These are phyloP conservation scores for Reinhardtius hippoglossoides DNA, from an alignment of 2,113 vertebrate genomes.

Conservation along the genomic window DNA sequence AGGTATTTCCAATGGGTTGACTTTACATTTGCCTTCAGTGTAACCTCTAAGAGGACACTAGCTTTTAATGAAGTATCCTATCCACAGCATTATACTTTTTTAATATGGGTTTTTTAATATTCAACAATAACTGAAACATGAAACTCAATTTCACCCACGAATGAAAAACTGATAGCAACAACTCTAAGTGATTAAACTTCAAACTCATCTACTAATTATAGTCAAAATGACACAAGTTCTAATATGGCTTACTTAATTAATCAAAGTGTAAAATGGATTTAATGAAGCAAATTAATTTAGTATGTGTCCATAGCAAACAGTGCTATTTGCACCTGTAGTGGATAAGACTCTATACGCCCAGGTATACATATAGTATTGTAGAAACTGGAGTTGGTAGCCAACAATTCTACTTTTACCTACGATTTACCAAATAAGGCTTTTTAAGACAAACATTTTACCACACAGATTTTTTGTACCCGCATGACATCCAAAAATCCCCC, in stretches of 20 bases:
- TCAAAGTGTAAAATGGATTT: too few relatives aligned
- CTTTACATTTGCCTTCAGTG: neutral
- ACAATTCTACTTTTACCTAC: too few relatives aligned
- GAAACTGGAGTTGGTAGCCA: too few relatives aligned
- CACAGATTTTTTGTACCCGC: too few relatives aligned
- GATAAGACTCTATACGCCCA: too few relatives aligned
- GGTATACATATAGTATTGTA: too few relatives aligned
- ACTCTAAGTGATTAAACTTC: neutral
- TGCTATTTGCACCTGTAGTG: neutral
- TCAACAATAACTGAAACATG: conserved; percentile 6
- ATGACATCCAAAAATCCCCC: too few relatives aligned
- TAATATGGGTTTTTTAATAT: too few relatives aligned
- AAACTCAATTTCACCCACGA: neutral
- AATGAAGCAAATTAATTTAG: too few relatives aligned
- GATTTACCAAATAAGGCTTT: too few relatives aligned
- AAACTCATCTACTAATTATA: neutral
- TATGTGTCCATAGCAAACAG: neutral
- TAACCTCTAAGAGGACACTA: neutral
- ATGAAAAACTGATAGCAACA: neutral
- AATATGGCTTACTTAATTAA: too few relatives aligned
- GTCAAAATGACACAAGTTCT: neutral
- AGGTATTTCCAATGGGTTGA: neutral
- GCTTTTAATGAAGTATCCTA: neutral
- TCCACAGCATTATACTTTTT: neutral
- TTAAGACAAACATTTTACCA: too few relatives aligned